Percentiles rank a stretch among this genome's conserved stretches.
Conservation (phyloP, 2,113 vertebrate genomes). For the Toxostoma redivivum region DNA sequence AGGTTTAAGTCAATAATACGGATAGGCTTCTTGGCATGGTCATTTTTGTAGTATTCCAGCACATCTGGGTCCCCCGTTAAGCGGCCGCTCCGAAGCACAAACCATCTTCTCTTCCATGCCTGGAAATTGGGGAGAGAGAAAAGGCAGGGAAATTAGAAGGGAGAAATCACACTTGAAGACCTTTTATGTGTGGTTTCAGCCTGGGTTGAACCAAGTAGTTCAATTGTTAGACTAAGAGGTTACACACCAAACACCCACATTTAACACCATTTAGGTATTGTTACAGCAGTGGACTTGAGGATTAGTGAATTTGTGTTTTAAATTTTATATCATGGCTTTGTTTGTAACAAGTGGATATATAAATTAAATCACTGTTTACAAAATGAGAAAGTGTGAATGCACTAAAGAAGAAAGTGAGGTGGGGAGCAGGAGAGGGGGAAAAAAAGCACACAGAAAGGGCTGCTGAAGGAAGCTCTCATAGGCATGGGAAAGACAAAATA, state of each 20-base stretch:
- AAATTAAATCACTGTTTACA: neutral
- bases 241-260: neutral
- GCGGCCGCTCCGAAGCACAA: conserved; percentile 94
- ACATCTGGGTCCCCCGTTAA: conserved; percentile 96
- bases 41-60: conserved; percentile 99
- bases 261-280: neutral
- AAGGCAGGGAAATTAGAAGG: neutral
- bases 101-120: conserved; percentile 99
- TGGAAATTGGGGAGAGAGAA: conserved; percentile 52
- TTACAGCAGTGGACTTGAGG: neutral
- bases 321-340: neutral
- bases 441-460: neutral
- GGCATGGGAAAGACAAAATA: neutral
- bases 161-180: neutral
- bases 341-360: neutral
- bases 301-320: neutral
- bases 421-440: neutral
- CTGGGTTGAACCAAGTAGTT: neutral
- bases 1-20: conserved; percentile 98
- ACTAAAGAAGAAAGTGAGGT: neutral
- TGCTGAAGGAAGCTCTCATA: neutral
- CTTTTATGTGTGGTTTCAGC: neutral
- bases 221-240: neutral
- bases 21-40: conserved; percentile 97
- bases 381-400: neutral